Conservation (phyloP, 1,140 invertebrate species). For the Apis laboriosa region DNA sequence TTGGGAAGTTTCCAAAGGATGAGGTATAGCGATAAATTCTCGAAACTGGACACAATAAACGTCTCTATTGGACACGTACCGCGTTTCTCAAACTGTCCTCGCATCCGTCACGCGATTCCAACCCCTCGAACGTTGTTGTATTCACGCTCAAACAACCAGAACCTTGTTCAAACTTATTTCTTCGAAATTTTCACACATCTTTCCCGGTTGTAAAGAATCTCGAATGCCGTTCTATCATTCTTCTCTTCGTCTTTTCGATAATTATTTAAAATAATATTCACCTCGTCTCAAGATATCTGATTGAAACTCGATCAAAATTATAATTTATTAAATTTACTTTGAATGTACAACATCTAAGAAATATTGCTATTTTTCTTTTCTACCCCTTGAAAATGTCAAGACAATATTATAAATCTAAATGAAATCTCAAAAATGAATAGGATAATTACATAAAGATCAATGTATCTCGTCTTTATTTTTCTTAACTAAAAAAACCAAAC, state of each 20-base stretch:
- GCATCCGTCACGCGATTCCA: constrained; percentile 28
- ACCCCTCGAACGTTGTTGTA: not conserved
- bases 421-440: too few species aligned
- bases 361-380: too few species aligned
- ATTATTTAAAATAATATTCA: not conserved
- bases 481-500: not conserved
- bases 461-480: too few species aligned
- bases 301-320: too few species aligned
- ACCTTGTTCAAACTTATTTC: not conserved
- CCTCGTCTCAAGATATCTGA: too few species aligned
- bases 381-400: too few species aligned
- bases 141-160: not conserved
- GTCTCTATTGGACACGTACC: not conserved
- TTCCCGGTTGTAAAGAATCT: not conserved
- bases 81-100: constrained; percentile 29
- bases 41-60: constrained; percentile 20
- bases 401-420: too few species aligned
- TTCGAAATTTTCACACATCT: constrained; percentile 3
- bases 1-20: not conserved
- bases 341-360: too few species aligned
- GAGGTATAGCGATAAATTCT: constrained; percentile 25
- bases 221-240: constrained; percentile 13
- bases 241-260: not conserved
- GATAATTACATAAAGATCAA: too few species aligned
- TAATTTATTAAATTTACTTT: too few species aligned